Evolutionary conservation across 37 sponge, comb jelly and placozoan species (phyloP).

Genomic region (Spongilla lacustris): DNA sequence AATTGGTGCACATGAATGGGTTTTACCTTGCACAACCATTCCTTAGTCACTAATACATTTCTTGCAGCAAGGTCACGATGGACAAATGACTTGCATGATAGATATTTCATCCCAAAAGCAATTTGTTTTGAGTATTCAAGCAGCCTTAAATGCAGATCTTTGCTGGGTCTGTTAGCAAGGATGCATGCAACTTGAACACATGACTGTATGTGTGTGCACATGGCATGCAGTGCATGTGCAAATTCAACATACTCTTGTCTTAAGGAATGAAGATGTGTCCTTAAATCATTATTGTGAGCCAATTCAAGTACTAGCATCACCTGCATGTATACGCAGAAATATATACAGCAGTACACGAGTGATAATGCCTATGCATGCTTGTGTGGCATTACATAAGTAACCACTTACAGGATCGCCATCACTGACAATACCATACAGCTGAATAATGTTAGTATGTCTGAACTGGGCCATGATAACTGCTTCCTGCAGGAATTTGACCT

Average conservation of each 20-base stretch:
- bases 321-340: too few species aligned
- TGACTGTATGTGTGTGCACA: too few species aligned
- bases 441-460: conserved; percentile 27
- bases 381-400: too few species aligned
- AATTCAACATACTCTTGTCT: neutral
- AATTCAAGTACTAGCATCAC: neutral
- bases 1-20: too few species aligned
- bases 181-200: neutral
- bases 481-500: conserved; percentile 29
- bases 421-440: conserved; percentile 19
- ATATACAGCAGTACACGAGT: too few species aligned
- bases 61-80: conserved; percentile 57
- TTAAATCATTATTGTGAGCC: neutral
- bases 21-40: conserved; percentile 25
- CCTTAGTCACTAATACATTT: conserved; percentile 29
- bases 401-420: conserved; percentile 12
- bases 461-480: conserved; percentile 43
- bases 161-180: neutral
- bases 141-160: neutral
- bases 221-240: too few species aligned
- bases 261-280: neutral
- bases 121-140: conserved; percentile 34
- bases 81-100: conserved; percentile 26
- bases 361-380: neutral
- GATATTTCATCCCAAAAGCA: conserved; percentile 50